Evolutionary conservation across 2,797 vertebrate species (phyloP).

Genomic region (Chrosomus eos): DNA sequence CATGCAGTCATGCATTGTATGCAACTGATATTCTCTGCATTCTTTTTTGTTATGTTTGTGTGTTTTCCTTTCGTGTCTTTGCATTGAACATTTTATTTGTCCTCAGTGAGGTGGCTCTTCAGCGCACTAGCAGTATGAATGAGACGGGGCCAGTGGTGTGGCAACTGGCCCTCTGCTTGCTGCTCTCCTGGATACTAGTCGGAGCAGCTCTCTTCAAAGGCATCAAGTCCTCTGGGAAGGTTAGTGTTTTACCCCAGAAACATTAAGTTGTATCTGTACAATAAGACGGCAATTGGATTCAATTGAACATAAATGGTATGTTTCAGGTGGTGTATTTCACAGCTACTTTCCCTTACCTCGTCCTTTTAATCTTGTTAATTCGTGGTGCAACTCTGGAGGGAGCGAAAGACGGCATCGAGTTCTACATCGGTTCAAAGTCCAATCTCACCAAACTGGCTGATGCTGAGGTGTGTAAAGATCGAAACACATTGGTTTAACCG

Average conservation of each 20-base stretch:
- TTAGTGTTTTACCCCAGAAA: conserved; percentile 65
- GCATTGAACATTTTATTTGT: background rate
- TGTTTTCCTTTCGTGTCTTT: background rate
- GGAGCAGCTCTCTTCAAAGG: conserved; percentile 86
- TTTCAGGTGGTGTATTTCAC: conserved; percentile 93
- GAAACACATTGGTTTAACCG: background rate
- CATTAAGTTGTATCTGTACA: background rate
- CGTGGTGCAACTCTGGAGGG: conserved; percentile 89
- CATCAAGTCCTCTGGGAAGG: conserved; percentile 97
- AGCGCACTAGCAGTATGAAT: conserved; percentile 82
- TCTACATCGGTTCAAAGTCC: conserved; percentile 89
- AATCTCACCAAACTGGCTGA: conserved; percentile 70
- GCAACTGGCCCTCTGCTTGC: conserved; percentile 93
- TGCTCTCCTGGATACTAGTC: conserved; percentile 86
- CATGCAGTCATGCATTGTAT: background rate
- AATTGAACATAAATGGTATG: conserved; percentile 19
- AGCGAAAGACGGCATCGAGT: conserved; percentile 86
- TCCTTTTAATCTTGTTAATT: conserved; percentile 87
- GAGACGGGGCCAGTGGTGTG: conserved; percentile 91
- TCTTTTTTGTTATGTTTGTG: background rate
- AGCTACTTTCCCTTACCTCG: conserved; percentile 88
- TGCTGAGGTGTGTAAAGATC: conserved; percentile 48
- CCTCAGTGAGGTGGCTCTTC: conserved; percentile 83
- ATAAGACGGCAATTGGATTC: background rate
- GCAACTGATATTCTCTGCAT: background rate